Evolutionary conservation across 2,888 invertebrate genomes (phyloP).

Genomic region (Mesorhabditis sp.): DNA sequence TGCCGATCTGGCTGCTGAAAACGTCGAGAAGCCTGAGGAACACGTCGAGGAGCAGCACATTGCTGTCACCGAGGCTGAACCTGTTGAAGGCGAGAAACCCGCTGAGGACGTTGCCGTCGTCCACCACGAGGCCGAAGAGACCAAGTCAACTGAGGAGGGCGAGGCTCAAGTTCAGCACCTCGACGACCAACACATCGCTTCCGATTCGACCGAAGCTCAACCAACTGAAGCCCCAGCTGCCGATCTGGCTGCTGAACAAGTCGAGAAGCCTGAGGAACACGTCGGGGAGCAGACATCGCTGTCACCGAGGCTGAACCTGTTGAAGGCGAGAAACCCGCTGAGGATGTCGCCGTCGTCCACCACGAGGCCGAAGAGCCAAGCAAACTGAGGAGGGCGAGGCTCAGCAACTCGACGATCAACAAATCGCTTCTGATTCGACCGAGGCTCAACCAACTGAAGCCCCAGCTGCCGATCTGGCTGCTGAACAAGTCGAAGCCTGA

Average conservation of each 20-base stretch:
- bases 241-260: not conserved
- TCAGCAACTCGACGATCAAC: not conserved
- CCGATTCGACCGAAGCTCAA: not conserved
- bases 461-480: not conserved
- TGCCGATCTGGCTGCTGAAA: not conserved
- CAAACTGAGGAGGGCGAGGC: not conserved
- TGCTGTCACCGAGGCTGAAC: not conserved
- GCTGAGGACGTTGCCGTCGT: not conserved
- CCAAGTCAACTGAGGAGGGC: not conserved
- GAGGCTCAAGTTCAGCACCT: not conserved
- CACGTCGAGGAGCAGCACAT: not conserved
- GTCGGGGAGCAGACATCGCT: not conserved
- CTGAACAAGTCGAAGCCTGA: not conserved
- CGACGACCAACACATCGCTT: not conserved
- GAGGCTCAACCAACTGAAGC: not conserved
- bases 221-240: not conserved
- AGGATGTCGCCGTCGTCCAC: not conserved
- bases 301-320: not conserved
- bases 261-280: not conserved
- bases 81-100: not conserved
- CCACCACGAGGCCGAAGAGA: not conserved
- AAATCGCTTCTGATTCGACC: not conserved
- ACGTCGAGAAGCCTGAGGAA: not conserved
- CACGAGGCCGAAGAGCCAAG: not conserved
- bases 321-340: not conserved